Conservation (phyloP, 2,888 invertebrate species). For the Ptilodon capucinus region DNA sequence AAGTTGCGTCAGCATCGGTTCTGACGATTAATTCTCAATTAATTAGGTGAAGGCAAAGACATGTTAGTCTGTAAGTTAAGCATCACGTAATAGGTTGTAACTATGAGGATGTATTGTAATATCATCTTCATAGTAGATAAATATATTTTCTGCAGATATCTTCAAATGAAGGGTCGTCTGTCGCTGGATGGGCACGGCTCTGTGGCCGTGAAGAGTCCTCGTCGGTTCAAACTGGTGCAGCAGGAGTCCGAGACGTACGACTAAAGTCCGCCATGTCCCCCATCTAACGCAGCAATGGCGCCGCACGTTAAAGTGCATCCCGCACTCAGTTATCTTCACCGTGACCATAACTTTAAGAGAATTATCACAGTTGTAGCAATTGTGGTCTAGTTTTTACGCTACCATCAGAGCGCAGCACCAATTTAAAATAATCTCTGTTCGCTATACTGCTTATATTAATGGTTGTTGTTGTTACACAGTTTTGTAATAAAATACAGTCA, state of each 20-base stretch:
- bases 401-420: no score
- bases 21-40: no score
- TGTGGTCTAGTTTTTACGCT: no score
- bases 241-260: slow-evolving; percentile 96
- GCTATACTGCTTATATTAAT: neutral
- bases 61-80: no score
- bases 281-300: slow-evolving; percentile 7
- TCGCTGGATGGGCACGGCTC: slow-evolving; percentile 90
- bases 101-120: no score
- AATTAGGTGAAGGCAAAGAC: no score
- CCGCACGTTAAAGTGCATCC: neutral
- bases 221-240: slow-evolving; percentile 94
- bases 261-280: slow-evolving; percentile 68
- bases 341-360: no score
- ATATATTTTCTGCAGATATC: slow-evolving; percentile 63
- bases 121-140: no score
- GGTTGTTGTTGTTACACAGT: neutral
- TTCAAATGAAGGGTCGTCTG: slow-evolving; percentile 90
- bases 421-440: neutral
- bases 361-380: no score
- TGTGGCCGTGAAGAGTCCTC: slow-evolving; percentile 91
- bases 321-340: neutral
- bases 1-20: no score
- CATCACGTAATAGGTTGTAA: no score
- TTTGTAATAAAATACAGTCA: neutral